Evolutionary conservation across 2,888 invertebrate species (phyloP), one percentile per base, ranked within the genome.

Genomic region (Camponotus fellah): DNA sequence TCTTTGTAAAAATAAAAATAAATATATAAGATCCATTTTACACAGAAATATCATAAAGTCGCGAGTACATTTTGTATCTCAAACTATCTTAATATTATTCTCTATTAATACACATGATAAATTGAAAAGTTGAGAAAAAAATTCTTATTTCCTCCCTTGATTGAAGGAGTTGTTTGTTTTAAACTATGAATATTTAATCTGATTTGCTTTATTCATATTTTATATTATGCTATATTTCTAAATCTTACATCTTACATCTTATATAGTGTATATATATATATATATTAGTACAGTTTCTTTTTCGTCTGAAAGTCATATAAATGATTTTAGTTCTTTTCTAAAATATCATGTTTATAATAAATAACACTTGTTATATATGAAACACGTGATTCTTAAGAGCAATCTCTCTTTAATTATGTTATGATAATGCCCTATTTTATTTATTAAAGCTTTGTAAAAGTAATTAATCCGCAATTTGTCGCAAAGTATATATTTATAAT

Each of bases 271-370:
- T 34, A 65, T 26, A 32, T 34, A 65, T 26, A 12, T 62, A 49
- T 9, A 49, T 46, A 17, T 49, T 56, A 43, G 32, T 56, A 66
- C 17, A 81, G 37, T 14, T 58, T 71, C 12, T 77, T 10, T 56
- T 77, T 84, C 68, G 64, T 46, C n/a, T 49, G 8, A 72, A 76
- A 81, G 40, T 40, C 9, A 17, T 17, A 58, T 32, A 1, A 12
- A 53, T 71, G 14, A 37, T 9, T 58, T 21, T 49, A 53, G 12
- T 0, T 21, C 14, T 34, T 56, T 49, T 69, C 32, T 17, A 56
- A 58, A 72, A 40, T 17, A 71, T 68, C 17, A 49, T 49, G 14
- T 69, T 69, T 14, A n/a, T 56, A 56, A 2, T 56, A 71, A 71
- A 53, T 53, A 4, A 71, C n/a, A 34, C 4, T n/a, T 2, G 3